Base-by-base conservation (phyloP, 2,797 vertebrate genomes). In the Ceryle rudis region DNA sequence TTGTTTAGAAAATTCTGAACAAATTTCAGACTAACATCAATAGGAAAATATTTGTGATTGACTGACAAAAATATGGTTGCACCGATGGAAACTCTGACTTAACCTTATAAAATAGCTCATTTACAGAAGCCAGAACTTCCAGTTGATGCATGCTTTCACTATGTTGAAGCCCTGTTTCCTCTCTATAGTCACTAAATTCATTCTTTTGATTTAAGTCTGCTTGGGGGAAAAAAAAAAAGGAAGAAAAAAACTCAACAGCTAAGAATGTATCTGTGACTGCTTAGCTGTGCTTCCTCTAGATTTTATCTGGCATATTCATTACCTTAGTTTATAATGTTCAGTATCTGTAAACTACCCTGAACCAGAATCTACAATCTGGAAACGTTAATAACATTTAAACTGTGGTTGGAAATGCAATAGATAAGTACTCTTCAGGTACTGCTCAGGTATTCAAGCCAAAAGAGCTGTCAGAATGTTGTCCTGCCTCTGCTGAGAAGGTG, bases 31-130 rank as follows among this genome's bases (percentile, higher is more conserved):
- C 31, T 69, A 69, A n/a, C 90, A 78, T 93, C 90, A 95, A 61
- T 69, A 83, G 90, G 90, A 96, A 97, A 97, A 41, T 93, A 93
- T 95, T 95, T 61, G 26, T 69, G 85, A 95, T 81, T 91, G 86
- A 93, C 75, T 54, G 70, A 90, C 54, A 88, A 78, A 94, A 95
- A 81, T 64, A 80, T 0, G 0, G n/a, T 67, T 61, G 44, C 0
- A 1, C 71, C 91, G n/a, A 65, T 94, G 93, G 94, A 96, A 97
- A 96, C 28, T 93, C 41, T 95, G 87, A 93, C 91, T 88, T 87
- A 85, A 79, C 9, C 16, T 83, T 49, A 47, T 49, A 91, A 96
- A 95, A 77, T 35, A 67, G 71, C 29, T 83, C 5, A 28, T 77
- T 92, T 95, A 14, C 72, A 86, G 90, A 94, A 90, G 62, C 23